phyloP scores from a whole-genome alignment of 2,797 vertebrate species.

The Esox lucius region DNA sequence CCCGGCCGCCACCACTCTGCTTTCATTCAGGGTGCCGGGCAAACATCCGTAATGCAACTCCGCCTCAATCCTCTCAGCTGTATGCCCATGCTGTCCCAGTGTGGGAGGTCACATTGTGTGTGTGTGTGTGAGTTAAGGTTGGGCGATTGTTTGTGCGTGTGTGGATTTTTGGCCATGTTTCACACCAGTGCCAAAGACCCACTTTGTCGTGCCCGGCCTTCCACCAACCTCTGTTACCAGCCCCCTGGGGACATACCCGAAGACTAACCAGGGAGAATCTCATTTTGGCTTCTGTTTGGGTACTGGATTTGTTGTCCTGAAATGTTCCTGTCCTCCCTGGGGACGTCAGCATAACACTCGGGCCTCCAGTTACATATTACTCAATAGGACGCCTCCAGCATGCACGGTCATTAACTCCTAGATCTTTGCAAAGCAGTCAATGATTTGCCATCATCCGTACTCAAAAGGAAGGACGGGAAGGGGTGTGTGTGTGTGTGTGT shows the following conservation, averaged over 20 bases:
- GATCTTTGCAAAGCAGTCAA: constrained; percentile 34
- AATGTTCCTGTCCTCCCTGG: constrained; percentile 6
- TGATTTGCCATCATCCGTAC: constrained; percentile 36
- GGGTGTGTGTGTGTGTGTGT: neutral
- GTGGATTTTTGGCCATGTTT: constrained; percentile 25
- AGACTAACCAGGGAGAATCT: constrained; percentile 8
- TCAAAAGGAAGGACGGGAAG: neutral
- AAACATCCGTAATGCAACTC: constrained; percentile 39
- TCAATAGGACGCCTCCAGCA: constrained; percentile 25
- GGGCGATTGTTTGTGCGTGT: constrained; percentile 12
- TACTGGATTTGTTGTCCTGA: constrained; percentile 16
- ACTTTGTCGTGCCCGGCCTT: constrained; percentile 18
- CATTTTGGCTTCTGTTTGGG: constrained; percentile 32
- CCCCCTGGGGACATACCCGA: constrained; percentile 9
- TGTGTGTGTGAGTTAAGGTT: neutral
- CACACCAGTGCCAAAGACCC: constrained; percentile 33
- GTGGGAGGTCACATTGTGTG: constrained; percentile 36
- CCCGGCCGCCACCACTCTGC: constrained; percentile 18
- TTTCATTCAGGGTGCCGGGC: constrained; percentile 20
- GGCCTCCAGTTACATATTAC: constrained; percentile 41
- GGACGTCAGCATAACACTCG: constrained; percentile 15
- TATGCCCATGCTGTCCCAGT: constrained; percentile 28
- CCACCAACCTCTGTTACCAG: constrained; percentile 16
- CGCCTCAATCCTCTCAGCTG: constrained; percentile 40
- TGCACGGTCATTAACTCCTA: constrained; percentile 51